These are phyloP conservation scores for Shinisaurus crocodilurus DNA, from an alignment of 2,113 vertebrate species.

Conservation along the genomic window DNA sequence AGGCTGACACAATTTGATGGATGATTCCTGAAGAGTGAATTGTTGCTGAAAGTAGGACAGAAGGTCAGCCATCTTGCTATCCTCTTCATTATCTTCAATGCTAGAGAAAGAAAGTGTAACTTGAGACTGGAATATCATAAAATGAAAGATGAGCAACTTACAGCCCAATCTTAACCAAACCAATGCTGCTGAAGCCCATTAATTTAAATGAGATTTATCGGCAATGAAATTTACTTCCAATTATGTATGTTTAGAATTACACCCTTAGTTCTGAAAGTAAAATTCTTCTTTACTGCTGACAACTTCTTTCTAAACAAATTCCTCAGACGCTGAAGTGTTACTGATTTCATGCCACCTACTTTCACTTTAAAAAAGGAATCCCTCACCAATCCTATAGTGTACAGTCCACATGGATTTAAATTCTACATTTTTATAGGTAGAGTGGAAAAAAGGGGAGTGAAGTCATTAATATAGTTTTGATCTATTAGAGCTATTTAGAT, in stretches of 20 bases:
- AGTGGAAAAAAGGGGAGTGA: not conserved
- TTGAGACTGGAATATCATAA: conserved; percentile 22
- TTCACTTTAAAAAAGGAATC: not conserved
- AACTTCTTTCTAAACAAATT: not conserved
- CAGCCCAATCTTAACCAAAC: not conserved
- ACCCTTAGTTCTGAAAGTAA: not conserved
- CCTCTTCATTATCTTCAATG: conserved; percentile 83
- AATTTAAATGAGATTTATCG: not conserved
- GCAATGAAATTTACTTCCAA: not conserved
- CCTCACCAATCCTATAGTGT: not conserved
- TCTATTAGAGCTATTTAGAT: not conserved
- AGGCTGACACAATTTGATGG: conserved; percentile 91
- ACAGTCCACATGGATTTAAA: not conserved
- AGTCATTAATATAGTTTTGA: not conserved
- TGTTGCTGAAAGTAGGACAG: conserved; percentile 92
- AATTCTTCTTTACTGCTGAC: not conserved
- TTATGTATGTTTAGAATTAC: not conserved
- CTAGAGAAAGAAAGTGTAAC: conserved; percentile 67
- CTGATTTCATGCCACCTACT: not conserved
- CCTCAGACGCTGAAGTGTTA: not conserved
- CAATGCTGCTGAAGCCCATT: not conserved
- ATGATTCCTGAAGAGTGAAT: conserved; percentile 85
- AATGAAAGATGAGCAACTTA: conserved; percentile 9
- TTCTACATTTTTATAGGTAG: not conserved
- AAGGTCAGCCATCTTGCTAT: conserved; percentile 90